Conservation (phyloP, 2,797 vertebrate species). For the Cossypha polioptera region DNA sequence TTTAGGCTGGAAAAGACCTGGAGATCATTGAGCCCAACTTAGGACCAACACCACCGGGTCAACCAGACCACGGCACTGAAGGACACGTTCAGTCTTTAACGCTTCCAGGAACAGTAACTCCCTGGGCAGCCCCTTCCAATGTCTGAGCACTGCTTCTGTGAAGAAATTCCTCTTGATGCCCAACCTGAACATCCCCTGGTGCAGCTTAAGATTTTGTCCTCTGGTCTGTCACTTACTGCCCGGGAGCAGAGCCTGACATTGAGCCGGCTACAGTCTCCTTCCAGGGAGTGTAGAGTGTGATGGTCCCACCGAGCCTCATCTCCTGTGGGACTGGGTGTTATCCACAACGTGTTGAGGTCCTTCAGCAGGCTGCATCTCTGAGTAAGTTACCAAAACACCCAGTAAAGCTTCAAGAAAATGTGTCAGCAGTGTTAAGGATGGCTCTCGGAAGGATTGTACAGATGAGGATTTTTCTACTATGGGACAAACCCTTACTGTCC, state of each 20-base stretch:
- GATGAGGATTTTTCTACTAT: neutral
- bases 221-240: neutral
- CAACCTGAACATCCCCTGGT: neutral
- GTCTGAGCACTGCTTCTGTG: rapidly evolving
- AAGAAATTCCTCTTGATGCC: neutral
- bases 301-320: neutral
- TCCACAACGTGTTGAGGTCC: rapidly evolving
- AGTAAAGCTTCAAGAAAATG: neutral
- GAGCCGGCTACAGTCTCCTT: neutral
- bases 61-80: rapidly evolving
- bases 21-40: neutral
- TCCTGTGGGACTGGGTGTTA: neutral
- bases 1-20: neutral
- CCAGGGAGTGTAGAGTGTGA: rapidly evolving
- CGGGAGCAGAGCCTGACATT: neutral
- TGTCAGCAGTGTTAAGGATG: rapidly evolving
- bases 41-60: rapidly evolving
- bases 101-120: too few relatives aligned
- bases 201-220: rapidly evolving
- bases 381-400: rapidly evolving
- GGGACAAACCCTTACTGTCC: neutral
- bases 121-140: neutral
- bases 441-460: rapidly evolving
- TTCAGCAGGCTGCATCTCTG: rapidly evolving
- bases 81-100: neutral